Percentiles rank a stretch among this genome's conserved stretches.
Conservation (phyloP, 1,140 invertebrate species). For the Drosophila carrolli region DNA sequence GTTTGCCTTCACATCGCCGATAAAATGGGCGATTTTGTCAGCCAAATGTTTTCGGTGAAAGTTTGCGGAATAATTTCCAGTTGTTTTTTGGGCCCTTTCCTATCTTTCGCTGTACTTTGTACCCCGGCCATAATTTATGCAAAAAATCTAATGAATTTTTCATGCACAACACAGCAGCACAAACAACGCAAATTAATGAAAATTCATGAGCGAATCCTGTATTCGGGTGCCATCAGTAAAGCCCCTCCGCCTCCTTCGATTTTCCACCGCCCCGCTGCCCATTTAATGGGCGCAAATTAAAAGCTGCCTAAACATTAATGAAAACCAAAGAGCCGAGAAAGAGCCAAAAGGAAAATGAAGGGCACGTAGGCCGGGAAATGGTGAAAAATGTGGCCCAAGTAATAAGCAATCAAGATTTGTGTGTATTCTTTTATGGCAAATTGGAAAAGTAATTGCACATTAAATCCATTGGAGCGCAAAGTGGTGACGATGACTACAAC, state of each 20-base stretch:
- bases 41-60: slow-evolving; percentile 16
- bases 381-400: slow-evolving; percentile 54
- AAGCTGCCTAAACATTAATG: slow-evolving; percentile 69
- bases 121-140: slow-evolving; percentile 66
- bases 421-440: slow-evolving; percentile 57
- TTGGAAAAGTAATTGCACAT: slow-evolving; percentile 74
- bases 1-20: slow-evolving; percentile 8
- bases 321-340: slow-evolving; percentile 40
- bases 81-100: slow-evolving; percentile 11
- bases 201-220: slow-evolving; percentile 73
- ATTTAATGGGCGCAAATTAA: slow-evolving; percentile 73
- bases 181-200: slow-evolving; percentile 68
- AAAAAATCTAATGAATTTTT: slow-evolving; percentile 79
- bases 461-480: slow-evolving; percentile 40
- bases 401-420: slow-evolving; percentile 77
- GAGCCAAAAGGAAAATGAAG: neutral
- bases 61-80: slow-evolving; percentile 17
- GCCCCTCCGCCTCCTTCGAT: slow-evolving; percentile 21
- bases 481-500: slow-evolving; percentile 9
- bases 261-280: neutral
- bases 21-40: slow-evolving; percentile 22
- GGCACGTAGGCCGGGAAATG: slow-evolving; percentile 17
- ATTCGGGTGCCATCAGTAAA: slow-evolving; percentile 4
- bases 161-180: slow-evolving; percentile 46
- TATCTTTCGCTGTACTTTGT: slow-evolving; percentile 14